Evolutionary conservation across 2,888 invertebrate species (phyloP).

Genomic region (Torymus aiolomorphi): DNA sequence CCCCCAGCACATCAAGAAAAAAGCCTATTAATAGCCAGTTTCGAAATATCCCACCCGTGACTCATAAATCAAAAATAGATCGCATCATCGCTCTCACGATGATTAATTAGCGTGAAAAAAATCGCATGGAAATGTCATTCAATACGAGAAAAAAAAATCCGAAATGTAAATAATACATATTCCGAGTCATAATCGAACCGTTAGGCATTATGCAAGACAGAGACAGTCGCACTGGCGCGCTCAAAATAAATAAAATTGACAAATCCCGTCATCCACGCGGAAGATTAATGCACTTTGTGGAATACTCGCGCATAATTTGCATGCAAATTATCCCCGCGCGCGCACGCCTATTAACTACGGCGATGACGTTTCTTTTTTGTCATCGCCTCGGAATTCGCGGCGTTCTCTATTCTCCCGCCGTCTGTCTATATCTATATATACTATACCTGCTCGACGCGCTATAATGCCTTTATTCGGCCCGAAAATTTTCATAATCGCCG

Average conservation of each 20-base stretch:
- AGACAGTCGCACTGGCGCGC: constrained; percentile 13
- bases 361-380: constrained; percentile 12
- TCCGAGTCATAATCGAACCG: constrained; percentile 1
- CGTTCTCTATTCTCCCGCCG: neutral
- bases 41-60: constrained; percentile 23
- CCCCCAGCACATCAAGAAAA: neutral
- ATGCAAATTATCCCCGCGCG: constrained; percentile 63
- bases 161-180: constrained; percentile 29
- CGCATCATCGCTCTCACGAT: constrained; percentile 14
- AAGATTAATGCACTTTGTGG: constrained; percentile 66
- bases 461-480: constrained; percentile 29
- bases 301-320: constrained; percentile 64
- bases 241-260: constrained; percentile 63
- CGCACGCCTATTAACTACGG: constrained; percentile 33
- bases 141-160: constrained; percentile 10
- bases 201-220: constrained; percentile 60
- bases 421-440: neutral
- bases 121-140: constrained; percentile 27
- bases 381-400: constrained; percentile 32
- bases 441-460: neutral
- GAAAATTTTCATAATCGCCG: constrained; percentile 33
- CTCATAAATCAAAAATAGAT: constrained; percentile 47
- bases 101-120: constrained; percentile 37
- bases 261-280: constrained; percentile 58
- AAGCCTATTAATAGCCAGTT: constrained; percentile 39